phyloP scores from a whole-genome alignment of 2,888 invertebrate species.

The Ophioninae sp. region DNA sequence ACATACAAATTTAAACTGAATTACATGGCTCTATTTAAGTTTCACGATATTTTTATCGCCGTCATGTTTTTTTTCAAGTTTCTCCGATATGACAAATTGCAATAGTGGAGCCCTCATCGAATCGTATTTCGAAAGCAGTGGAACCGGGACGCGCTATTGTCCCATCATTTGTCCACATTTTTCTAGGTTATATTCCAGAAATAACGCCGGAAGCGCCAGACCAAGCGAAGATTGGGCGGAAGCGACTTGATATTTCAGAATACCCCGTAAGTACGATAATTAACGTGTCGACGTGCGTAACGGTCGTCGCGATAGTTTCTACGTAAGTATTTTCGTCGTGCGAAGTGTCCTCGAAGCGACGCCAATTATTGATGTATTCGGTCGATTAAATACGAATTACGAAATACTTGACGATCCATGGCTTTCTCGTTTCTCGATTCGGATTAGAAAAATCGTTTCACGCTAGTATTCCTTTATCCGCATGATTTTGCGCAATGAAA shows the following conservation, averaged over 20 bases:
- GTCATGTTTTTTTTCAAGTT: no score
- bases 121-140: background rate
- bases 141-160: background rate
- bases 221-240: background rate
- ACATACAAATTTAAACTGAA: no score
- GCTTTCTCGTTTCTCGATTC: background rate
- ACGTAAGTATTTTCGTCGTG: background rate
- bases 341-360: background rate
- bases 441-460: background rate
- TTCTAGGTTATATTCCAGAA: constrained; percentile 1
- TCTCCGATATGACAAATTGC: background rate
- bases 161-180: constrained; percentile 1
- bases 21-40: no score
- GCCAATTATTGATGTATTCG: background rate
- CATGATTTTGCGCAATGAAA: constrained; percentile 21
- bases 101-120: background rate
- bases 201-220: constrained; percentile 1
- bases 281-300: background rate
- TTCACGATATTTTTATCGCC: background rate
- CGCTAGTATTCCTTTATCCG: background rate
- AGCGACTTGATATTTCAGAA: constrained; percentile 7
- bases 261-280: background rate
- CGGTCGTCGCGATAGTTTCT: no score
- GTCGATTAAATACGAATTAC: background rate
- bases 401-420: background rate